Evolutionary conservation across 2,113 vertebrate species (phyloP).

Genomic region (Plectropomus leopardus): DNA sequence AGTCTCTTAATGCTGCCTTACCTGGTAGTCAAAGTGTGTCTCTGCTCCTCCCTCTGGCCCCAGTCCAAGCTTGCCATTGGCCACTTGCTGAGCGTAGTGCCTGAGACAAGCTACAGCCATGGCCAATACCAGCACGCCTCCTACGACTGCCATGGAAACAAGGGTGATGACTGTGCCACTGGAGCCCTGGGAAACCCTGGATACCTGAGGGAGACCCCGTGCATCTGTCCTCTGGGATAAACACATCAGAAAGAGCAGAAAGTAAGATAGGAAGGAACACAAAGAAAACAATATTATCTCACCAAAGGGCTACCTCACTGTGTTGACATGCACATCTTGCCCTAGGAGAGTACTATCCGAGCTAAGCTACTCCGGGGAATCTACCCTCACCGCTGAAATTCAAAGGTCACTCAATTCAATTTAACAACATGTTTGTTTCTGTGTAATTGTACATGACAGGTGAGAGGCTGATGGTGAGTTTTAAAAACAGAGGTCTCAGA

Average conservation of each 20-base stretch:
- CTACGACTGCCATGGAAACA: conserved; percentile 91
- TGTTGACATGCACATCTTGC: neutral
- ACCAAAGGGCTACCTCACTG: neutral
- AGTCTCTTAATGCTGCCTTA: conserved; percentile 54
- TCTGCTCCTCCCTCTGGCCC: conserved; percentile 95
- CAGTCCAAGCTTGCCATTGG: conserved; percentile 92
- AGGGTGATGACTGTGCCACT: conserved; percentile 91
- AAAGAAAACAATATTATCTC: conserved; percentile 18
- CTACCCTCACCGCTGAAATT: neutral
- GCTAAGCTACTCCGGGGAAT: neutral
- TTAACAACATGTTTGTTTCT: conserved; percentile 17
- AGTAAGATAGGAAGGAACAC: neutral
- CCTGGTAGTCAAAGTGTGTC: conserved; percentile 97
- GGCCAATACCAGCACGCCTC: conserved; percentile 89
- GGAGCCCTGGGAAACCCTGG: conserved; percentile 85
- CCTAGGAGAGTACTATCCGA: neutral
- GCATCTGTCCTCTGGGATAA: conserved; percentile 85
- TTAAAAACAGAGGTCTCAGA: conserved; percentile 41
- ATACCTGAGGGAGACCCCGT: conserved; percentile 84
- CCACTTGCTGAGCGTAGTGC: conserved; percentile 90
- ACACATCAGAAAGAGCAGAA: conserved; percentile 6
- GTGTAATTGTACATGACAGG: conserved; percentile 36
- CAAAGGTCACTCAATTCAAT: conserved; percentile 51
- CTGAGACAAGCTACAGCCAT: conserved; percentile 88
- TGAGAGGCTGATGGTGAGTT: conserved; percentile 33